These are phyloP conservation scores for Apostichopus japonicus DNA, from an alignment of 35 echinoderm and acorn worm species.

Conservation along the genomic window DNA sequence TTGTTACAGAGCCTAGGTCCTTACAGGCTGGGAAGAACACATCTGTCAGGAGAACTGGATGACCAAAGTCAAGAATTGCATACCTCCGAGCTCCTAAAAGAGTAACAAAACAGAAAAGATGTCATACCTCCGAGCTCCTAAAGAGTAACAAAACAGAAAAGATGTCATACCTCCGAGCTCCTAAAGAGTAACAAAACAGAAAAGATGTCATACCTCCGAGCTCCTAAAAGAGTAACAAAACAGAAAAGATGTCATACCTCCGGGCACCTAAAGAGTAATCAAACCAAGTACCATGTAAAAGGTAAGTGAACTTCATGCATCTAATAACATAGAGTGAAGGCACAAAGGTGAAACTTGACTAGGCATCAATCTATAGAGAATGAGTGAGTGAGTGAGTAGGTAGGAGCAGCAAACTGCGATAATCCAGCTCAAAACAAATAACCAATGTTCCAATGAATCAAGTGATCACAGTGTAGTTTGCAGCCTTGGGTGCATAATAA, in stretches of 20 bases:
- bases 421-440: too few relatives aligned
- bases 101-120: not conserved
- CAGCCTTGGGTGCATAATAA: too few relatives aligned
- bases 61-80: slow-evolving; percentile 96
- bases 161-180: slow-evolving; percentile 92
- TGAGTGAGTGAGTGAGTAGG: too few relatives aligned
- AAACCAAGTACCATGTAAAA: too few relatives aligned
- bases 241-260: slow-evolving; percentile 72
- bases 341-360: too few relatives aligned
- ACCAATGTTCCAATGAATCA: too few relatives aligned
- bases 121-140: slow-evolving; percentile 94
- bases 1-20: slow-evolving; percentile 88
- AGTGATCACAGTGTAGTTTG: too few relatives aligned
- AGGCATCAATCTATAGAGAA: too few relatives aligned
- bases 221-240: too few relatives aligned
- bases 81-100: slow-evolving; percentile 88
- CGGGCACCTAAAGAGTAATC: slow-evolving; percentile 72
- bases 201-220: slow-evolving; percentile 62
- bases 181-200: slow-evolving; percentile 40
- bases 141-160: not conserved
- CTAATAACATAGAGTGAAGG: too few relatives aligned
- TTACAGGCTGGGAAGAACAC: slow-evolving; percentile 92
- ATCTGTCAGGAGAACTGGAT: slow-evolving; percentile 86
- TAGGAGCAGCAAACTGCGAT: too few relatives aligned
- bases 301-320: too few relatives aligned